Evolutionary conservation across 2,113 vertebrate genomes (phyloP).

Genomic region (rat (Rattus norvegicus)): GRCr8 NC_086020.1:86910001-86910500

Average conservation of each 20-base stretch:
- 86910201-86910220: neutral
- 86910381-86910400: neutral
- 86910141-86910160: neutral
- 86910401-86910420: neutral
- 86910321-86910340: neutral
- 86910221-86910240: neutral
- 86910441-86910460: neutral
- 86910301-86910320: neutral
- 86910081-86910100: neutral
- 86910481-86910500: neutral
- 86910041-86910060: neutral
- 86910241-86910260: neutral
- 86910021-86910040: neutral
- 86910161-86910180: fast-evolving
- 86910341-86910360: neutral
- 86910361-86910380: neutral
- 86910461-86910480: neutral
- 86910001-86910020: neutral
- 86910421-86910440: neutral
- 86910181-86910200: constrained; percentile 64
- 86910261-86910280: neutral
- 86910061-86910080: neutral
- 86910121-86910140: neutral
- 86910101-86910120: neutral
- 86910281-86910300: neutral